Conservation (phyloP, 2,113 vertebrate species). For the Numenius arquata region DNA sequence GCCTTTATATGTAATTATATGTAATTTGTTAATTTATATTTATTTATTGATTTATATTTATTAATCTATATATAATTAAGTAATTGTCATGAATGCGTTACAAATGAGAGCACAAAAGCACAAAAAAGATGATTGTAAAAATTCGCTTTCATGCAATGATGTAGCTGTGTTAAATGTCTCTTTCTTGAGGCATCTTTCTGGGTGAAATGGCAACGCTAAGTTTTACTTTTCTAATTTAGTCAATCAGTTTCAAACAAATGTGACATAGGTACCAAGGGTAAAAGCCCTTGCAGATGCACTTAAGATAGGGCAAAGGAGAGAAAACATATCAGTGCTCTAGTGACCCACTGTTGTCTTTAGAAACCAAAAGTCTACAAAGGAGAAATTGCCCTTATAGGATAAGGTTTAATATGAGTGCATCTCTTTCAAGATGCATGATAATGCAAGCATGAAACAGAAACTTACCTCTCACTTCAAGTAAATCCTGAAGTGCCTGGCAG, state of each 20-base stretch:
- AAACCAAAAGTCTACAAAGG: not conserved
- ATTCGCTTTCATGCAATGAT: not conserved
- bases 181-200: not conserved
- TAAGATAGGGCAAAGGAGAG: not conserved
- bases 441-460: not conserved
- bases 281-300: not conserved
- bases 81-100: not conserved
- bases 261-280: not conserved
- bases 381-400: not conserved
- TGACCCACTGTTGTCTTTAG: not conserved
- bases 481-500: not conserved
- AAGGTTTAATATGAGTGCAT: not conserved
- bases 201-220: not conserved
- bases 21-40: not conserved
- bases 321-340: not conserved
- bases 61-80: not conserved
- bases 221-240: not conserved
- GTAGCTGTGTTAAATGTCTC: not conserved
- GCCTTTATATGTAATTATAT: not conserved
- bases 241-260: not conserved
- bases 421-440: not conserved
- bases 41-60: not conserved
- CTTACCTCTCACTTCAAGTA: not conserved
- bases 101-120: not conserved
- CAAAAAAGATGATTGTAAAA: not conserved